Evolutionary conservation across 2,797 vertebrate genomes (phyloP).

Genomic region (Gambusia yucatana): DNA sequence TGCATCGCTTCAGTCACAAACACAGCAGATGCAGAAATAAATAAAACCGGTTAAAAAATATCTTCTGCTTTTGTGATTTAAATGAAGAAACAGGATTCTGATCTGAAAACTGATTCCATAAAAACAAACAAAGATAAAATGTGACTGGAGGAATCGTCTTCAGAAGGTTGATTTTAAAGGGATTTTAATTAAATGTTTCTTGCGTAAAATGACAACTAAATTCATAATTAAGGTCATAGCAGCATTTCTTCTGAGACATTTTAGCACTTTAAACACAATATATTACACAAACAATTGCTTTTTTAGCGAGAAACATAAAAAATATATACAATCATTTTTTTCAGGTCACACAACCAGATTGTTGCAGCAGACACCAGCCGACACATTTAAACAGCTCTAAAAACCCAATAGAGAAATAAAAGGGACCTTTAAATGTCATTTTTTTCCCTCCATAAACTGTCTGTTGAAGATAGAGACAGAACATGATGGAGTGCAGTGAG

Average conservation of each 20-base stretch:
- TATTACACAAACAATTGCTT: not conserved
- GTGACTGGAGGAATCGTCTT: not conserved
- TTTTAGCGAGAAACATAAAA: not conserved
- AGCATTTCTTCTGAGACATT: not conserved
- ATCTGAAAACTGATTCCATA: not conserved
- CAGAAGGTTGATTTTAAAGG: not conserved
- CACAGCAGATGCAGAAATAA: no score
- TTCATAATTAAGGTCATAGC: not conserved
- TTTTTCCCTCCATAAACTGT: constrained; percentile 31
- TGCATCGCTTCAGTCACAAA: not conserved
- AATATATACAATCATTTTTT: not conserved
- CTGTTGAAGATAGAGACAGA: constrained; percentile 27
- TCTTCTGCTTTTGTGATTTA: no score
- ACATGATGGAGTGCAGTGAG: constrained; percentile 42
- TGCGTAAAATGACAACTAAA: not conserved
- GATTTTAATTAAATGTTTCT: not conserved
- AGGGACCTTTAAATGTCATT: constrained; percentile 37
- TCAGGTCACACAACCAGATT: not conserved
- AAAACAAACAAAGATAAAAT: no score
- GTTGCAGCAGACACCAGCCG: constrained; percentile 10
- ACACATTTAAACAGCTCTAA: constrained; percentile 12
- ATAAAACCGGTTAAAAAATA: no score
- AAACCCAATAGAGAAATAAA: constrained; percentile 11
- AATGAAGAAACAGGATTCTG: not conserved
- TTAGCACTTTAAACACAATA: not conserved